Evolutionary conservation across 1,140 invertebrate species (phyloP), one percentile per base, ranked within the genome.

Genomic region (Drosophila mojavensis): DNA sequence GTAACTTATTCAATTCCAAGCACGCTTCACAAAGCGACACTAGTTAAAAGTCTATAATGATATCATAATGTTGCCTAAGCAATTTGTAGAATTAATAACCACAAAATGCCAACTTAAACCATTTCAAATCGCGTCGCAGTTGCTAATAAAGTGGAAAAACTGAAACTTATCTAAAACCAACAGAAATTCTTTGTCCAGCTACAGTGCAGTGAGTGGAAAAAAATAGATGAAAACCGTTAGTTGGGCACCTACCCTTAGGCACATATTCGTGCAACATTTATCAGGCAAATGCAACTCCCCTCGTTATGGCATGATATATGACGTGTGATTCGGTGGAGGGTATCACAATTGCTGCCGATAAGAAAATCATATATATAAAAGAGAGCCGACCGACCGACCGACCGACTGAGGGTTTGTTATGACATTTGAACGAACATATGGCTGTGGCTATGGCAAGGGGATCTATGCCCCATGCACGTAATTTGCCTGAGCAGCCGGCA

Each of bases 171-270:
- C 43, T 48, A 4, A 6, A 59, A 30, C n/a, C 9, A 66, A 66
- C 53, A 39, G 13, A 45, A 39, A 39, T 39, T 13, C 24, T 41
- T n/a, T 36, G 51, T 56, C 11, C 17, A 33, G 41, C 28, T 60
- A 24, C 33, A 24, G 58, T 41, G 70, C 30, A 60, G 4, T 60
- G 36, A 10, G 36, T 11, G 36, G 36, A 39, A 48, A 74, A 58
- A 48, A 79, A 79, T 55, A 15, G 26, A 55, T 68, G 10, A 39
- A 48, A 7, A 5, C 5, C 39, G 59, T 41, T 24, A 24, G 66
- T 41, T 78, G 28, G 53, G 45, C 81, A 84, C 81, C 81, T 84
- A 81, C 65, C 43, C 28, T 63, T 59, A 77, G 77, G 78, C 81
- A 80, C 81, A 83, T 68, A 79, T 50, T 36, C 76, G 54, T 24